Conservation (phyloP, 2,113 vertebrate genomes). For the Australoheros scitulus region DNA sequence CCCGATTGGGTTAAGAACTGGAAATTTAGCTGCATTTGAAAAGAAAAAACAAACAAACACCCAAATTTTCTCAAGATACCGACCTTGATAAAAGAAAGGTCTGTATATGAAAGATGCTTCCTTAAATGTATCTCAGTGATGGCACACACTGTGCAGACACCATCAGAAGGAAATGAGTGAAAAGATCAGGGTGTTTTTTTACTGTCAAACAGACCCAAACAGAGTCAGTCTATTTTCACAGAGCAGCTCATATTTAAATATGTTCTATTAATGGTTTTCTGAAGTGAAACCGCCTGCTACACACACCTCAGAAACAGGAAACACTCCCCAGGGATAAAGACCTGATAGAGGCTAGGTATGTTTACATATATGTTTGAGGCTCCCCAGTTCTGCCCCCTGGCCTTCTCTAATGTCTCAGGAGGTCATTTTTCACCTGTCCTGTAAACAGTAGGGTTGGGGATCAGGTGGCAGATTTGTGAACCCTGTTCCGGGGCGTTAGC, state of each 20-base stretch:
- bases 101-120: background rate
- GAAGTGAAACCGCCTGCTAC: constrained; percentile 33
- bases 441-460: background rate
- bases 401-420: constrained; percentile 20
- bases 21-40: background rate
- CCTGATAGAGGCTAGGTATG: background rate
- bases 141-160: background rate
- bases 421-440: constrained; percentile 51
- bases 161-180: background rate
- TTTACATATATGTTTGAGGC: background rate
- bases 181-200: background rate
- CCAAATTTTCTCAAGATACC: background rate
- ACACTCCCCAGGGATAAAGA: background rate
- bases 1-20: background rate
- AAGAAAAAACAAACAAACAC: background rate
- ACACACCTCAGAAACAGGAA: constrained; percentile 47
- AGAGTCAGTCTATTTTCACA: background rate
- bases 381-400: background rate
- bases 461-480: constrained; percentile 21
- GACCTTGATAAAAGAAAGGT: background rate
- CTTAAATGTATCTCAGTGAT: background rate
- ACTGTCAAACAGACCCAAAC: background rate
- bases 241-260: background rate
- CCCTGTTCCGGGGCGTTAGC: background rate
- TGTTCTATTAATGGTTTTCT: background rate